Evolutionary conservation across 1,140 invertebrate genomes (phyloP), one percentile per base, ranked within the genome.

Genomic region (Glossosoma conforme): DNA sequence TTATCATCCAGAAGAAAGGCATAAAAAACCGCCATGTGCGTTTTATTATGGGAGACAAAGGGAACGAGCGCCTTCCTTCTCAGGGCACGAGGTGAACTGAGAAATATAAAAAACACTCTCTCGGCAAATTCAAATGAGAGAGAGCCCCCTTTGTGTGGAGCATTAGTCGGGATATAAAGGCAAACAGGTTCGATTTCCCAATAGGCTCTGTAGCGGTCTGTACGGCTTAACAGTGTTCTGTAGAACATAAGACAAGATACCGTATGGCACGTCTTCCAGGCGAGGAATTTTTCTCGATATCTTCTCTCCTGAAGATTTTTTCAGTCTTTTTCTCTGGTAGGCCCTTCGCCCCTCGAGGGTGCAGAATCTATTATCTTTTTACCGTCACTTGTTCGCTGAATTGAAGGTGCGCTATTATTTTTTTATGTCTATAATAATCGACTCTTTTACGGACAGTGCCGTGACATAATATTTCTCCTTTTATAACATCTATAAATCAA

Each of bases 171-270:
- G 20, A 48, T 44, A 45, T 46, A 36, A 52, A 56, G 30, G 35
- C 24, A 52, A 47, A 41, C 44, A 38, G 44, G 50, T 58, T 58
- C 55, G 51, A 58, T 58, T 58, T 58, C 55, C 55, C 55, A 56
- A 52, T 48, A 56, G 54, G 49, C 54, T 19, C 17, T 43, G 14
- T 36, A 38, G 36, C 18, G 36, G 32, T 36, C 20, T 4, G 13
- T 30, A 49, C 17, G 54, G 40, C 47, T 56, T 51, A 56, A 51
- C 48, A 51, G 44, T 5, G 17, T 28, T 15, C 10, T 22, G 14
- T 8, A 9, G 35, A 18, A 36, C 45, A 44, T 56, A 56, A 56
- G 52, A 56, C 54, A 56, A 48, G 38, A 49, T 37, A 21, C 54
- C 54, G 33, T 49, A 38, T 41, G 48, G 48, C n/a, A n/a, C 43